Evolutionary conservation across 2,888 invertebrate species (phyloP).

Genomic region (Tinea pellionella): DNA sequence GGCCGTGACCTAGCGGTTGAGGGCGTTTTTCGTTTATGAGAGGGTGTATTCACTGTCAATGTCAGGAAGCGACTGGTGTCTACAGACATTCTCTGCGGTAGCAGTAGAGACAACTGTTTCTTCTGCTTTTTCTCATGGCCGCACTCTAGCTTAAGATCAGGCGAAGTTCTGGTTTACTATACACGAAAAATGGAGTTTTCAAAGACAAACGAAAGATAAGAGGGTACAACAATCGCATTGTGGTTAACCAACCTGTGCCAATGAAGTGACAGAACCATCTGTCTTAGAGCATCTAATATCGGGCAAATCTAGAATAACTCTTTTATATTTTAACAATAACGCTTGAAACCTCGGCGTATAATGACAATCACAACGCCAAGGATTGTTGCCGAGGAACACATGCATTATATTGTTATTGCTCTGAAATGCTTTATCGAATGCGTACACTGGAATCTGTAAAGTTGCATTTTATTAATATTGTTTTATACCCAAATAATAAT

Average conservation of each 20-base stretch:
- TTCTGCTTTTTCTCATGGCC: no score
- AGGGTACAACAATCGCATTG: no score
- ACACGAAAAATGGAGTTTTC: no score
- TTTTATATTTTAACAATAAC: constrained; percentile 74
- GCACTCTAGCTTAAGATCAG: no score
- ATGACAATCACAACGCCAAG: constrained; percentile 86
- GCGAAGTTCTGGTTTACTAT: no score
- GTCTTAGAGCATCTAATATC: constrained; percentile 77
- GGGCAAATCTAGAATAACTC: constrained; percentile 75
- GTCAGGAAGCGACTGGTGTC: no score
- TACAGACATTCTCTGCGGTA: no score
- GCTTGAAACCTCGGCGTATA: constrained; percentile 83
- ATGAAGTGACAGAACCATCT: constrained; percentile 72
- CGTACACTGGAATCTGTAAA: constrained; percentile 81
- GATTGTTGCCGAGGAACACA: constrained; percentile 79
- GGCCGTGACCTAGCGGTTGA: no score
- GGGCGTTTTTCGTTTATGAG: no score
- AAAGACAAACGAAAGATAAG: no score
- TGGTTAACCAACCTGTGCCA: constrained; percentile 66
- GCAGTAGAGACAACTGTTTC: no score
- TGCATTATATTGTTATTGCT: constrained; percentile 77
- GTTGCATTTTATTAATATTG: not conserved
- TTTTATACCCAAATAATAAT: constrained; percentile 1
- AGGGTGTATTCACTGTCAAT: no score
- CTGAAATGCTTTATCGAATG: constrained; percentile 81